phyloP scores from a whole-genome alignment of 2,888 invertebrate genomes.

The Sisyra nigra region DNA sequence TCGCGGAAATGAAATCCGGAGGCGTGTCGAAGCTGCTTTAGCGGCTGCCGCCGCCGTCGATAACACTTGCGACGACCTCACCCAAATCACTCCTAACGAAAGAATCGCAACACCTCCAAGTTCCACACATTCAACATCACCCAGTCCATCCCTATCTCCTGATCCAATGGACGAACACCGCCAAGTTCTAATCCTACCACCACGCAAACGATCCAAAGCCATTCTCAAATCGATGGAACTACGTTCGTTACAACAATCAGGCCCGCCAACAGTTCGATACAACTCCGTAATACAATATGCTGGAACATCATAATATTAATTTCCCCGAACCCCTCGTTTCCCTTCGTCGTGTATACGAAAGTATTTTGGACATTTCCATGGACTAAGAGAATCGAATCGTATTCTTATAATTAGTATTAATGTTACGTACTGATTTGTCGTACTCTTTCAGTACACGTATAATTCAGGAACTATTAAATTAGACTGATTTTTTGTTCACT shows the following conservation, averaged over 20 bases:
- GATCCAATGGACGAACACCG: slow-evolving; percentile 28
- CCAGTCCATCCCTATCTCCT: slow-evolving; percentile 33
- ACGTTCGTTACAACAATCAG: slow-evolving; percentile 14
- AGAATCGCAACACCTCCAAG: slow-evolving; percentile 33
- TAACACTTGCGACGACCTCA: slow-evolving; percentile 29
- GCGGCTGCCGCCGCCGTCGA: slow-evolving; percentile 36
- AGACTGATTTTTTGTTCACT: no score
- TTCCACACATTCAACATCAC: slow-evolving; percentile 34
- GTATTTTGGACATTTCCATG: neutral
- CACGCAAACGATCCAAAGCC: slow-evolving; percentile 62
- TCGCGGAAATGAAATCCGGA: slow-evolving; percentile 37
- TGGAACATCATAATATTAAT: slow-evolving; percentile 38
- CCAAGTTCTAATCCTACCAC: slow-evolving; percentile 41
- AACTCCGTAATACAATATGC: slow-evolving; percentile 80
- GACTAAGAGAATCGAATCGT: neutral
- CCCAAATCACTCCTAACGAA: no score
- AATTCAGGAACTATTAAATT: no score
- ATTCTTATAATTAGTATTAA: neutral
- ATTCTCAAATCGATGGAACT: slow-evolving; percentile 48
- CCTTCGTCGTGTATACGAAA: neutral
- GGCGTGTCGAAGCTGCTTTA: slow-evolving; percentile 44
- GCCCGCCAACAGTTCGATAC: slow-evolving; percentile 20
- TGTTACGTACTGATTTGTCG: no score
- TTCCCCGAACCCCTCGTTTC: neutral
- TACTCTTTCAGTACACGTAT: no score